Evolutionary conservation across 2,113 vertebrate species (phyloP).

Genomic region (Nematolebias whitei): DNA sequence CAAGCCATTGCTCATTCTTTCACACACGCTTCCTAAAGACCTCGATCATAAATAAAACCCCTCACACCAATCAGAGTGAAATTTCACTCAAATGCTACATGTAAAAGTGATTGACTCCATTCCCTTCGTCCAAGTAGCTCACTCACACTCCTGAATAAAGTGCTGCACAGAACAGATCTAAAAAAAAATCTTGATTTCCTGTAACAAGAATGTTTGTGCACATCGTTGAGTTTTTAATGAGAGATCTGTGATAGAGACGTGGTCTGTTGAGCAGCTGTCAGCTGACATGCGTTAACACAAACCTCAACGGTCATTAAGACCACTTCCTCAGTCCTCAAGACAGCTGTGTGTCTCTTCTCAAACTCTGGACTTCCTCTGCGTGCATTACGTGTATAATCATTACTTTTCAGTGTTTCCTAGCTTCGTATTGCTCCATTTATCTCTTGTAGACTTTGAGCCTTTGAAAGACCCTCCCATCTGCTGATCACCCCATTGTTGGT

Average conservation of each 20-base stretch:
- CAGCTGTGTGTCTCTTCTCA: slow-evolving; percentile 3
- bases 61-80: background rate
- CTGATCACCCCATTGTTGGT: slow-evolving; percentile 20
- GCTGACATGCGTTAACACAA: slow-evolving; percentile 41
- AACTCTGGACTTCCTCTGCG: slow-evolving; percentile 22
- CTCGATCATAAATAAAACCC: slow-evolving; percentile 1
- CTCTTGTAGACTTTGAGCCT: slow-evolving; percentile 10
- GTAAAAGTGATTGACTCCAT: background rate
- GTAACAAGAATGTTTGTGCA: slow-evolving; percentile 1
- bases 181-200: background rate
- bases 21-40: background rate
- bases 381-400: slow-evolving; percentile 1
- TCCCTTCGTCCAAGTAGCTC: background rate
- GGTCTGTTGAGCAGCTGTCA: slow-evolving; percentile 39
- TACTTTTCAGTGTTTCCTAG: slow-evolving; percentile 20
- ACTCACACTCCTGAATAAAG: background rate
- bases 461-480: slow-evolving; percentile 5
- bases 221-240: slow-evolving; percentile 2
- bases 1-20: too few relatives aligned
- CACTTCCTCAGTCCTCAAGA: slow-evolving; percentile 6
- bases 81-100: background rate
- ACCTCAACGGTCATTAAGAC: slow-evolving; percentile 44
- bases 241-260: slow-evolving; percentile 25
- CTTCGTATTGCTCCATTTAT: slow-evolving; percentile 7
- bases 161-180: background rate